A percentile compares a stretch with the other conserved stretches of the same genome.
phyloP scores from a whole-genome alignment of 2,113 vertebrate species.

The Nannospalax galili region DNA sequence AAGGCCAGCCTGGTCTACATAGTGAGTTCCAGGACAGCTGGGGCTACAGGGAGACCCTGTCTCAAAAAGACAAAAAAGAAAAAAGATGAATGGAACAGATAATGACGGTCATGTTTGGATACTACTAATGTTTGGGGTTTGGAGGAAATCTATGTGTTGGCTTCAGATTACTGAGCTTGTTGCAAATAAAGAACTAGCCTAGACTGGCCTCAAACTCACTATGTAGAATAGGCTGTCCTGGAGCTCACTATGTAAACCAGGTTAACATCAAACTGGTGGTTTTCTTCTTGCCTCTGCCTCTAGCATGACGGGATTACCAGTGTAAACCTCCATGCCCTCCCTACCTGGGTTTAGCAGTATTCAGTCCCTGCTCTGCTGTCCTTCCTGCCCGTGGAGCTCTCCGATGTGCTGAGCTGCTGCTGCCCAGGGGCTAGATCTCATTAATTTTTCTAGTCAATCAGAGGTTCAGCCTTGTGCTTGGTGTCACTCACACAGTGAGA shows the following conservation, averaged over 20 bases:
- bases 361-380: neutral
- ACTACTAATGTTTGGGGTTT: neutral
- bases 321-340: neutral
- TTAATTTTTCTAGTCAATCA: neutral
- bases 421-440: neutral
- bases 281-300: neutral
- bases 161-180: too few species aligned
- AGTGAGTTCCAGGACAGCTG: too few species aligned
- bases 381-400: neutral
- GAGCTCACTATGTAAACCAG: neutral
- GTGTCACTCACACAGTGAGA: neutral
- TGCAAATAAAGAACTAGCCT: too few species aligned
- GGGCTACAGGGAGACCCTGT: too few species aligned
- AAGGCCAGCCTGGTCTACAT: too few species aligned
- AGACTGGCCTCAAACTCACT: neutral
- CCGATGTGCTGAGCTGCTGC: rapidly evolving
- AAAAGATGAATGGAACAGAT: neutral
- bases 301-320: neutral
- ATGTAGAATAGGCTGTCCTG: neutral
- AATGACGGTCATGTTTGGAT: neutral
- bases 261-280: neutral
- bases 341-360: neutral
- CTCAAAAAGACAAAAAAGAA: too few species aligned
- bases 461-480: neutral
- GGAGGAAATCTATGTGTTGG: neutral